Evolutionary conservation across 2,113 vertebrate species (phyloP).

Genomic region (Erythrolamprus reginae): DNA sequence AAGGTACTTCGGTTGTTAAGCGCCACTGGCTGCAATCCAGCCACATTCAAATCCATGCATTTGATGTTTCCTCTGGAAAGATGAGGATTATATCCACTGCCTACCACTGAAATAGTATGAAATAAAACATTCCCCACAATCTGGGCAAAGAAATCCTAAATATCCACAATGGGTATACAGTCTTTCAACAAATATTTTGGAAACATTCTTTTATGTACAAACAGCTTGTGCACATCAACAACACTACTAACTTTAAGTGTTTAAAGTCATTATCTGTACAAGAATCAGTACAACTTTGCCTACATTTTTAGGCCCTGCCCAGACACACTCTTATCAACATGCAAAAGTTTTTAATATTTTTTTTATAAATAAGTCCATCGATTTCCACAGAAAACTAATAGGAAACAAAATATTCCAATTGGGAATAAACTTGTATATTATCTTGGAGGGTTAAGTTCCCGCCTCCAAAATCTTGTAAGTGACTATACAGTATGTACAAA

Average conservation of each 20-base stretch:
- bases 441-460: conserved; percentile 48
- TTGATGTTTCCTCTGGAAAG: background rate
- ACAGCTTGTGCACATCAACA: conserved; percentile 59
- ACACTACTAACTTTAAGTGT: conserved; percentile 58
- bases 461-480: conserved; percentile 43
- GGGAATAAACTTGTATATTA: conserved; percentile 77
- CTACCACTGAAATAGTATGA: conserved; percentile 65
- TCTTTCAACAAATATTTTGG: conserved; percentile 54
- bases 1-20: conserved; percentile 69
- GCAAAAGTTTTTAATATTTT: background rate
- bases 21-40: conserved; percentile 59
- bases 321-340: conserved; percentile 60
- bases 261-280: conserved; percentile 60
- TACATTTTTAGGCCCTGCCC: conserved; percentile 77
- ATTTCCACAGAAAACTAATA: conserved; percentile 64
- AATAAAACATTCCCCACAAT: conserved; percentile 51
- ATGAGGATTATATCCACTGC: conserved; percentile 24
- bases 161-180: conserved; percentile 42
- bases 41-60: background rate
- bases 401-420: conserved; percentile 65
- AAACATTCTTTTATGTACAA: conserved; percentile 62
- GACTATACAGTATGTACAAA: background rate
- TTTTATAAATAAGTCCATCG: conserved; percentile 76
- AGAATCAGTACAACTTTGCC: conserved; percentile 52
- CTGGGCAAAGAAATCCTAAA: conserved; percentile 27